phyloP scores from a whole-genome alignment of 2,113 vertebrate genomes.

The Martes martes region DNA sequence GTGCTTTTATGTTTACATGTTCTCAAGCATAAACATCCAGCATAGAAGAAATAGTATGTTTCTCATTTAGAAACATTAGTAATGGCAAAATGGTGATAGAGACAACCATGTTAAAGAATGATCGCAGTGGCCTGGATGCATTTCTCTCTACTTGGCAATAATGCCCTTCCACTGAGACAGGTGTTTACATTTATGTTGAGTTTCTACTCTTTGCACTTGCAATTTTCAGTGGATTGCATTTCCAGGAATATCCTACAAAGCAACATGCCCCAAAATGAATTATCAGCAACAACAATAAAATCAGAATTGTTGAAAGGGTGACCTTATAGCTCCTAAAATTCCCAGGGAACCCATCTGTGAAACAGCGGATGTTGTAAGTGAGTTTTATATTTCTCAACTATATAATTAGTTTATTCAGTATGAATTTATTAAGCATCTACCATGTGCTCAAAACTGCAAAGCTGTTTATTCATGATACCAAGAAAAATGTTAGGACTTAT shows the following conservation, averaged over 20 bases:
- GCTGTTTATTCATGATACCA: not conserved
- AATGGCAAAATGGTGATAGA: not conserved
- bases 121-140: not conserved
- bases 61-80: slow-evolving; percentile 24
- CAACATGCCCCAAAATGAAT: not conserved
- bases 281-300: not conserved
- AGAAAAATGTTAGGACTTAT: not conserved
- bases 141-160: slow-evolving; percentile 14
- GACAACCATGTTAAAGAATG: not conserved
- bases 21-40: not conserved
- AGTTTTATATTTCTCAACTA: not conserved
- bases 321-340: not conserved
- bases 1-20: not conserved
- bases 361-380: not conserved
- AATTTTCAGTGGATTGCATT: slow-evolving; percentile 13
- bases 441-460: not conserved
- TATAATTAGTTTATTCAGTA: not conserved
- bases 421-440: not conserved
- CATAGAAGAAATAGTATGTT: not conserved
- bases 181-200: not conserved
- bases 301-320: not conserved
- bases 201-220: slow-evolving; percentile 23
- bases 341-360: not conserved
- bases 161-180: not conserved
- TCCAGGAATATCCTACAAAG: slow-evolving; percentile 45